Base-by-base conservation (phyloP, 2,888 invertebrate species). In the Volucella bombylans region DNA sequence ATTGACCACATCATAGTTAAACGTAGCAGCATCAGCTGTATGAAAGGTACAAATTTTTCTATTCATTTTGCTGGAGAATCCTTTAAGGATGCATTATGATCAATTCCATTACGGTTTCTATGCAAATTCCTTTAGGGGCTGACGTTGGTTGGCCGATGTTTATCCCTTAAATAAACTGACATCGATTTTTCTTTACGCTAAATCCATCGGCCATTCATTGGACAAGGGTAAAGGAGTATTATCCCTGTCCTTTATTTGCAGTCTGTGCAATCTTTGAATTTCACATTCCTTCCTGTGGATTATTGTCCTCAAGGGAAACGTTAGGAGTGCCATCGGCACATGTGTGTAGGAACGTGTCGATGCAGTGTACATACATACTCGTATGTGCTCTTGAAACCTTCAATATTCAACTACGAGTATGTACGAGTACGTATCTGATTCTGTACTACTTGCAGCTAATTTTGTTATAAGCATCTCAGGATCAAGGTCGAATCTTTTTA, bases 401-500 rank as follows among this genome's bases (percentile, higher is more conserved):
- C 31, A 31, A 31, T 31, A 31, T 11, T 18, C 31, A 31, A 6
- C 31, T 31, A n/a, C n/a, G n/a, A n/a, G n/a, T n/a, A 31, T 31
- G 31, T 31, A 31, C 6, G 6, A 6, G 31, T 31, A 23, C 23
- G 4, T 23, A 31, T 31, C 31, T 6, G 31, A 31, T 31, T 6
- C 6, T 31, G 31, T 31, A 31, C 31, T 31, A 31, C 31, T 31
- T 31, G 4, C 64, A 61, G 74, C 79, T 83, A 83, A 83, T 80
- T 85, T 69, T 49, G 64, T 64, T 79, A 65, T 64, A 73, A 79
- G 52, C 73, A 54, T 76, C 83, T 76, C 71, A 85, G 74, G 83
- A 85, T 85, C 83, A 85, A 85, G 83, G 83, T 85, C 83, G 71
- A 79, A 79, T 69, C 77, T 57, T 73, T 69, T 78, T 18, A 38